phyloP scores from a whole-genome alignment of 1,140 invertebrate genomes.

The Apis cerana region DNA sequence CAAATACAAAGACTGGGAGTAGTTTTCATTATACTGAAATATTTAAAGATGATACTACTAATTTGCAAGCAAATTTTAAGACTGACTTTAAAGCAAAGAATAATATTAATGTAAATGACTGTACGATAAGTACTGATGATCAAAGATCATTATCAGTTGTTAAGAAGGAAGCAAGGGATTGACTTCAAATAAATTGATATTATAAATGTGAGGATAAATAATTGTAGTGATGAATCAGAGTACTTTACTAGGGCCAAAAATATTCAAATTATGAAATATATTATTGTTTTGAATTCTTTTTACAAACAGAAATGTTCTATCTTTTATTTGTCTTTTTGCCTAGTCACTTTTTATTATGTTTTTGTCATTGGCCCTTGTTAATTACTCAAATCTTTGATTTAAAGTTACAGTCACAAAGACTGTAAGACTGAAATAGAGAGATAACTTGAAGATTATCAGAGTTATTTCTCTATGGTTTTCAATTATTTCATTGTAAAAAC shows the following conservation, averaged over 20 bases:
- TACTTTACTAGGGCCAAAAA: constrained; percentile 53
- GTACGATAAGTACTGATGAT: constrained; percentile 63
- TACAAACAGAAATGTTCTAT: neutral
- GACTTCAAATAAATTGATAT: constrained; percentile 58
- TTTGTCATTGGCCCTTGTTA: constrained; percentile 31
- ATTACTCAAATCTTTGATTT: constrained; percentile 17
- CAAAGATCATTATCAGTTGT: constrained; percentile 61
- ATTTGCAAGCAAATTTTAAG: constrained; percentile 76
- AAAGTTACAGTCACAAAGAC: constrained; percentile 14
- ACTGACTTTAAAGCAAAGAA: constrained; percentile 80
- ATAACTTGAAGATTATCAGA: constrained; percentile 1
- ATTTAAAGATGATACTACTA: constrained; percentile 70
- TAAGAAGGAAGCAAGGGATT: constrained; percentile 72
- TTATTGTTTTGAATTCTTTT: constrained; percentile 27
- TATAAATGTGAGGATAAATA: constrained; percentile 47
- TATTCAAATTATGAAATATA: constrained; percentile 11
- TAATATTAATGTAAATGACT: constrained; percentile 71
- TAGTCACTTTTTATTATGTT: constrained; percentile 35
- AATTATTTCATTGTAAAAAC: neutral
- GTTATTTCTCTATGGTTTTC: constrained; percentile 10
- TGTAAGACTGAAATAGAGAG: constrained; percentile 7
- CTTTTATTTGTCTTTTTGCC: neutral
- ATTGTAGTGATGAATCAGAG: constrained; percentile 49
- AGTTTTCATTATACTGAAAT: constrained; percentile 72
- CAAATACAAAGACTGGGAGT: constrained; percentile 78